Conservation (phyloP, 2,113 vertebrate genomes). For the Syrrhaptes paradoxus region DNA sequence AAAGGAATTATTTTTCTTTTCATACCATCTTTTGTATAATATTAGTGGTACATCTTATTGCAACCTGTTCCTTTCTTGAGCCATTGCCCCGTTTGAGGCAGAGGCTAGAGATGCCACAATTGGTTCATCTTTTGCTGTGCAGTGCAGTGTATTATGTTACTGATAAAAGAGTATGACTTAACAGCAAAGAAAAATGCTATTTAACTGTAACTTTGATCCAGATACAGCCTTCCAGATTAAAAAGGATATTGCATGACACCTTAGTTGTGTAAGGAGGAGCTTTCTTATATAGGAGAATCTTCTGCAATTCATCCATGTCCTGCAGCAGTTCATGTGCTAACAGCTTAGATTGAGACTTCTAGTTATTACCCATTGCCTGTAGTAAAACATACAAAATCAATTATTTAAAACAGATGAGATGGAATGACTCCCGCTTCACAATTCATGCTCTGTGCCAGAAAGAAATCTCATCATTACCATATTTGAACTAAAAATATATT, state of each 20-base stretch:
- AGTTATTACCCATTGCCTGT: background rate
- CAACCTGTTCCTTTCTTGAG: background rate
- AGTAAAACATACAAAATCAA: background rate
- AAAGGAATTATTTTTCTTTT: background rate
- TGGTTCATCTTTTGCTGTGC: background rate
- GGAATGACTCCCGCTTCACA: background rate
- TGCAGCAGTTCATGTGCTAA: background rate
- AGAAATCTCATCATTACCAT: background rate
- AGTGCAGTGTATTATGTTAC: background rate
- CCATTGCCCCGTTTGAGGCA: background rate
- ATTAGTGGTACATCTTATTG: background rate
- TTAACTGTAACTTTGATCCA: background rate
- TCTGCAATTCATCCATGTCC: background rate
- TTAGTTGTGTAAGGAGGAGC: background rate
- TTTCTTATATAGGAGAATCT: background rate
- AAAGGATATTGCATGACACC: rapidly evolving
- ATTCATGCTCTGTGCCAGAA: background rate
- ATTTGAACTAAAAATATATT: background rate
- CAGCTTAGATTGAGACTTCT: background rate
- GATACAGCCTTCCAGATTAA: background rate
- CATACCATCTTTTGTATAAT: background rate
- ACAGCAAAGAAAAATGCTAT: background rate
- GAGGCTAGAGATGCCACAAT: background rate
- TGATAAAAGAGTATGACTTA: background rate
- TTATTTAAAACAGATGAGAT: background rate